Conservation (phyloP, 2,888 invertebrate species). For the Megaustenia siamemsis region DNA sequence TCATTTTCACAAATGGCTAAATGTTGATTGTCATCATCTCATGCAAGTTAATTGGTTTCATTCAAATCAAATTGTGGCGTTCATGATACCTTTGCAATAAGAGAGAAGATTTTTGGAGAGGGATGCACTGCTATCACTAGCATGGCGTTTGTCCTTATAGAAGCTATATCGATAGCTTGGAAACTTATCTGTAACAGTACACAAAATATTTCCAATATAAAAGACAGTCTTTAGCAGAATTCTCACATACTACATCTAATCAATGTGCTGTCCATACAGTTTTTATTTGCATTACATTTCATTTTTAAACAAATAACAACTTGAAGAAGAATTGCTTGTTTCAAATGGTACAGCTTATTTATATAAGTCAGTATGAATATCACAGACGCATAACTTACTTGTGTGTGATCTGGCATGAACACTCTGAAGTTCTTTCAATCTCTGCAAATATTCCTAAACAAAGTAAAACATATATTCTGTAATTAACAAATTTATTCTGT, state of each 20-base stretch:
- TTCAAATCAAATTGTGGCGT: not conserved
- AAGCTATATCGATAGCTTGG: conserved; percentile 61
- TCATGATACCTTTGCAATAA: conserved; percentile 45
- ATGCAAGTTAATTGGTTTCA: conserved; percentile 20
- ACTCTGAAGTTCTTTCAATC: conserved; percentile 53
- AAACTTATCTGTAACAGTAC: conserved; percentile 54
- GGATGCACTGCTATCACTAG: conserved; percentile 71
- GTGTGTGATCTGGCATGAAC: conserved; percentile 45
- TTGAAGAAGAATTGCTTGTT: no score
- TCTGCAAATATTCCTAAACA: conserved; percentile 51
- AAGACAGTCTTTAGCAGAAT: not conserved
- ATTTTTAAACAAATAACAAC: no score
- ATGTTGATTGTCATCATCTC: not conserved
- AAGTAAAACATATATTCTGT: no score
- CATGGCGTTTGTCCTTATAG: conserved; percentile 75
- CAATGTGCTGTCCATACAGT: not conserved
- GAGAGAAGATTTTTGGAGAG: conserved; percentile 53
- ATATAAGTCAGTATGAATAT: not conserved
- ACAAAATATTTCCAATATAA: not conserved
- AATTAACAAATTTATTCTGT: no score
- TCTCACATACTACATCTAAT: no score
- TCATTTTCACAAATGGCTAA: not conserved
- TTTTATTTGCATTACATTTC: not conserved
- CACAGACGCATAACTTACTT: conserved; percentile 45
- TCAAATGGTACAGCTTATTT: no score